These are phyloP conservation scores for Chiridota heheva DNA, from an alignment of 35 echinoderm and acorn worm species.

Conservation along the genomic window DNA sequence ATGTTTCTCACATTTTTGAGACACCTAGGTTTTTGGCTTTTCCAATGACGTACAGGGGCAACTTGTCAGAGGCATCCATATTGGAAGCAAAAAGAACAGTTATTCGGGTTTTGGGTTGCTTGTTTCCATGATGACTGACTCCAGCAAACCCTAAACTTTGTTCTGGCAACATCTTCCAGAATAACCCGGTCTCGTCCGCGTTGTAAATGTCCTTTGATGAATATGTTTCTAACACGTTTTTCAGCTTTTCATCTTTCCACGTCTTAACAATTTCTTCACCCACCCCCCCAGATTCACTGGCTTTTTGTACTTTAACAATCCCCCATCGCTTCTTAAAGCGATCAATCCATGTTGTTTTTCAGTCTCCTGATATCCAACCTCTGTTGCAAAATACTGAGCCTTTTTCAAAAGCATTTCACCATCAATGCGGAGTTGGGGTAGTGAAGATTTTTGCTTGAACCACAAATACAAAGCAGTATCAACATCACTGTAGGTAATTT, in stretches of 20 bases:
- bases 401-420: conserved; percentile 11
- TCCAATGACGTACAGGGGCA: too few relatives aligned
- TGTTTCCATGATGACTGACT: background rate
- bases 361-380: conserved; percentile 2
- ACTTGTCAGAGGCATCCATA: conserved; percentile 20
- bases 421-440: conserved; percentile 14
- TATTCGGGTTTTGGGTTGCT: background rate
- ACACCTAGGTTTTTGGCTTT: too few relatives aligned
- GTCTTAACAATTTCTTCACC: background rate
- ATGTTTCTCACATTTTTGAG: too few relatives aligned
- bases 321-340: conserved; percentile 21
- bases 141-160: too few relatives aligned
- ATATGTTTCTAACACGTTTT: background rate
- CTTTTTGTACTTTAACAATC: conserved; percentile 1
- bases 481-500: conserved; percentile 12
- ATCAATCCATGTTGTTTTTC: conserved; percentile 12
- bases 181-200: conserved; percentile 45
- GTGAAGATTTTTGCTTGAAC: conserved; percentile 25
- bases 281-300: background rate
- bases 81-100: conserved; percentile 22
- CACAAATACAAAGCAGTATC: conserved; percentile 26
- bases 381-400: conserved; percentile 18
- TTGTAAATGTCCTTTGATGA: conserved; percentile 40
- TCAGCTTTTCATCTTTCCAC: background rate
- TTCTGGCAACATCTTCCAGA: conserved; percentile 2